Evolutionary conservation across 2,113 vertebrate genomes (phyloP).

Genomic region (Rana temporaria): DNA sequence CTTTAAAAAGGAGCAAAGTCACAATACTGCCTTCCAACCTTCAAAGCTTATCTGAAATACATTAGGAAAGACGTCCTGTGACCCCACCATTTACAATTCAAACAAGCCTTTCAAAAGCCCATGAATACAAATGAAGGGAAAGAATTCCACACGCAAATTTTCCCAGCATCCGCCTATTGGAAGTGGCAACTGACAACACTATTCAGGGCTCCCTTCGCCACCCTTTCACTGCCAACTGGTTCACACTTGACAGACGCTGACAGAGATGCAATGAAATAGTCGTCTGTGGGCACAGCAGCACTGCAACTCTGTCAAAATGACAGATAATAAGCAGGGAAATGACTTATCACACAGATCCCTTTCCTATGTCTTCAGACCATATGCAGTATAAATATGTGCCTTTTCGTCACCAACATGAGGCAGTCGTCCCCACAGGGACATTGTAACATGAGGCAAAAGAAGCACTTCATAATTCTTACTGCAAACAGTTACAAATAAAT

Average conservation of each 20-base stretch:
- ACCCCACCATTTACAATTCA: conserved; percentile 57
- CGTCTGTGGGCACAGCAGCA: conserved; percentile 1
- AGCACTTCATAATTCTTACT: no score
- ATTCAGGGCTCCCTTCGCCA: conserved; percentile 27
- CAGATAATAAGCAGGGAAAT: conserved; percentile 2
- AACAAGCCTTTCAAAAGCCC: conserved; percentile 49
- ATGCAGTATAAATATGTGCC: conserved; percentile 3
- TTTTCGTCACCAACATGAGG: neutral
- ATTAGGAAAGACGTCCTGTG: conserved; percentile 54
- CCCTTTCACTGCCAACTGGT: conserved; percentile 18
- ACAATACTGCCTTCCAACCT: conserved; percentile 53
- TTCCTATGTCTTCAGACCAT: neutral
- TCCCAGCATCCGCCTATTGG: conserved; percentile 55
- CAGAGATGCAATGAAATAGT: neutral
- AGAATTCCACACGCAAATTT: conserved; percentile 54
- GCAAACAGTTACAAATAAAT: neutral
- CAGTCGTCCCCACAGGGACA: conserved; percentile 18
- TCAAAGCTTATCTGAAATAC: conserved; percentile 57
- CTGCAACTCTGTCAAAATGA: neutral
- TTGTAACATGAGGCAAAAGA: no score
- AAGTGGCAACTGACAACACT: conserved; percentile 41
- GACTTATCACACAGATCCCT: conserved; percentile 24
- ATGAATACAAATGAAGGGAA: conserved; percentile 33
- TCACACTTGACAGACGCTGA: conserved; percentile 4
- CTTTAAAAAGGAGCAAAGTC: conserved; percentile 24